Evolutionary conservation across 2,113 vertebrate species (phyloP), one percentile per base, ranked within the genome.

Genomic region (Indicator indicator): DNA sequence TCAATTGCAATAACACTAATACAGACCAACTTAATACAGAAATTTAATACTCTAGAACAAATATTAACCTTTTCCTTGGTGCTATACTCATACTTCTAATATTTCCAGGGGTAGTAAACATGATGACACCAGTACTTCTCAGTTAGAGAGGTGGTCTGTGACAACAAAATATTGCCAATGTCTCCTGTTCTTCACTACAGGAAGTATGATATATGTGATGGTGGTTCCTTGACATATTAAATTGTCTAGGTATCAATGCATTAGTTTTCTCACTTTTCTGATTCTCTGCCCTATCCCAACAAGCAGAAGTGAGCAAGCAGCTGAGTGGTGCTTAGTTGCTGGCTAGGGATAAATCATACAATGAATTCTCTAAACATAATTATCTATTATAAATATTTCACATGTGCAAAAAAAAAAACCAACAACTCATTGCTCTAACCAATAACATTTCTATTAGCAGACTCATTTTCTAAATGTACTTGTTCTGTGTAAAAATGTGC

Each of bases 141-240:
- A 38, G 4, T 38, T 56, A 74, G 3, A 72, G 9, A 32, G 1
- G 3, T 19, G 6, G 4, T 40, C 9, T 19, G 7, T 16, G 80
- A 5, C 17, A 32, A 62, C 17, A 64, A 84, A 92, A 30, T 0
- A 4, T 6, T 11, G 7, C 16, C n/a, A 42, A 75, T 9, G 0
- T 42, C 38, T 67, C 7, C 3, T 30, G 6, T 44, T 38, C 9
- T 64, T 59, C 23, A 38, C 4, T 18, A 6, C 3, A 48, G 18
- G 8, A 46, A 18, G 5, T 67, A 30, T 6, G 21, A 8, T n/a
- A 27, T 48, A 58, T 86, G 7, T 27, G 16, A 14, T 54, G 16
- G 18, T 54, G 4, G 8, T n/a, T n/a, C 11, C 5, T 59, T 65
- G 42, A 9, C 38, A 28, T 42, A 65, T 28, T 42, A 28, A 42